These are phyloP conservation scores for Mergus octosetaceus DNA, from an alignment of 2,797 vertebrate species.

Conservation along the genomic window DNA sequence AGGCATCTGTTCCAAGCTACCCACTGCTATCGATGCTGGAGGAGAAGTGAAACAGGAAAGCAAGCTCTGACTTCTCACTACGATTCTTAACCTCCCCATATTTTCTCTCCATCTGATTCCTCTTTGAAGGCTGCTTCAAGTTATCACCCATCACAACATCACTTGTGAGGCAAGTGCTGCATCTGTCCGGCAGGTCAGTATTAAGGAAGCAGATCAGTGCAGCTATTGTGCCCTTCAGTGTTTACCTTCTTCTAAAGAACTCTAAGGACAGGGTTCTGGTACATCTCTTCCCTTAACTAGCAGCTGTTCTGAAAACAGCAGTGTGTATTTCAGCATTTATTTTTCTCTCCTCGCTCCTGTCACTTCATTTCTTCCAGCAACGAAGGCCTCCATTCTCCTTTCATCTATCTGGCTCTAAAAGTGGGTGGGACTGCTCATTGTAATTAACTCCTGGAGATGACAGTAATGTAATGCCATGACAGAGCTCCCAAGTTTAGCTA, in stretches of 20 bases:
- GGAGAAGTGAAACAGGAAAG: neutral
- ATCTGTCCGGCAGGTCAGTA: neutral
- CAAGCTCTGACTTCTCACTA: neutral
- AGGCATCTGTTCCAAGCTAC: neutral
- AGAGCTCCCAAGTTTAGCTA: slow-evolving; percentile 53
- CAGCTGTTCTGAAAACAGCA: neutral
- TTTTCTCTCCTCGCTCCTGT: neutral
- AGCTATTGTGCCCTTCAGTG: neutral
- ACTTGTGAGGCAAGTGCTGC: neutral
- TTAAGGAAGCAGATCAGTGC: fast-evolving
- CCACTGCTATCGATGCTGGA: neutral
- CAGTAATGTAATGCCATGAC: slow-evolving; percentile 64
- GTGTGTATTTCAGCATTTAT: neutral
- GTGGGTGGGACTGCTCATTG: slow-evolving; percentile 45
- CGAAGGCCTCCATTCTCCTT: slow-evolving; percentile 20
- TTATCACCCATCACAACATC: neutral
- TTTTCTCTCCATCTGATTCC: neutral
- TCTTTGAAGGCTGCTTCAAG: neutral
- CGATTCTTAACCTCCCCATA: neutral
- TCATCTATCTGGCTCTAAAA: slow-evolving; percentile 48
- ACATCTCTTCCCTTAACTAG: neutral
- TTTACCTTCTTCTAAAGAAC: neutral
- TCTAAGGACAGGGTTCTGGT: neutral
- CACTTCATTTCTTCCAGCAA: neutral
- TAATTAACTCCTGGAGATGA: slow-evolving; percentile 58